These are phyloP conservation scores for Corythornis leucogaster DNA, from an alignment of 2,797 vertebrate genomes.

Conservation along the genomic window DNA sequence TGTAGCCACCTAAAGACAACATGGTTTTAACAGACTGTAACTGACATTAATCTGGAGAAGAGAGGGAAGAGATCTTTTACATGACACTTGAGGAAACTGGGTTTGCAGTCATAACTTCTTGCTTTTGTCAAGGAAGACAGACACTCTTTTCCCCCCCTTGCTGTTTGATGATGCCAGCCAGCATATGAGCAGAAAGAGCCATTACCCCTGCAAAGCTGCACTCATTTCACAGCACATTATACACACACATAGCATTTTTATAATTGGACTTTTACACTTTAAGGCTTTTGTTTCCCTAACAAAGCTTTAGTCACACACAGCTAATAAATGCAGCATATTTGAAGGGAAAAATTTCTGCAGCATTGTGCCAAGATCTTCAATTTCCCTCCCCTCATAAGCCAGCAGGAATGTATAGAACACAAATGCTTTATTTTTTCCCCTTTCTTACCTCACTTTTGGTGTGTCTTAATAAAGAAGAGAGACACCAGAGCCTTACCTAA, in stretches of 20 bases:
- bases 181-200: neutral
- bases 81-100: neutral
- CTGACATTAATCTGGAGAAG: neutral
- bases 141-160: neutral
- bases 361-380: neutral
- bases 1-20: neutral
- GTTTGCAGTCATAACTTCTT: neutral
- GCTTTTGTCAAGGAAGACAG: neutral
- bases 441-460: neutral
- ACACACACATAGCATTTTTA: neutral
- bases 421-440: neutral
- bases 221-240: neutral
- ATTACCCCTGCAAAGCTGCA: neutral
- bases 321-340: neutral
- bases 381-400: neutral
- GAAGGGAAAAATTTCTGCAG: neutral
- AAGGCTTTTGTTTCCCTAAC: neutral
- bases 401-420: neutral
- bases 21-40: neutral
- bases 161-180: neutral
- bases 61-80: neutral
- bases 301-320: neutral
- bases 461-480: neutral
- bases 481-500: constrained; percentile 84
- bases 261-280: neutral